Conservation (phyloP, 2,797 vertebrate species). For the Pteronotus mesoamericanus region DNA sequence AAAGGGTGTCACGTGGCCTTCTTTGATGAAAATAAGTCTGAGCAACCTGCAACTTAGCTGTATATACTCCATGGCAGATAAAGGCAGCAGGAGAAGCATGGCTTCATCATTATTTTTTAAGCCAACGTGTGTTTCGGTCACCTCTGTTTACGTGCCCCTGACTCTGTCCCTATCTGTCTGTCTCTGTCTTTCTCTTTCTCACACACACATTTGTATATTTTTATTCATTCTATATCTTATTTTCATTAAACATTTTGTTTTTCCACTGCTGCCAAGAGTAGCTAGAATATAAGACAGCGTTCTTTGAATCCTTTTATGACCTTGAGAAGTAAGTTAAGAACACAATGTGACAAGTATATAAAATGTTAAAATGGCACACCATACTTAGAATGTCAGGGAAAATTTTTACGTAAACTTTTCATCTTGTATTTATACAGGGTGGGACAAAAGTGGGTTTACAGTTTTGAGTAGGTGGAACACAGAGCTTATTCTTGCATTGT, state of each 20-base stretch:
- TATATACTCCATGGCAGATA: neutral
- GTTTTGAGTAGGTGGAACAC: neutral
- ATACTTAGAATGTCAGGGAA: neutral
- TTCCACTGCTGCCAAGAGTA: neutral
- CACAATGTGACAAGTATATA: neutral
- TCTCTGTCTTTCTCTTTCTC: neutral
- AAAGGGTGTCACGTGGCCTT: accelerated
- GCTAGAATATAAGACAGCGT: neutral
- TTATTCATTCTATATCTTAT: neutral
- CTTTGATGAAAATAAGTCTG: neutral
- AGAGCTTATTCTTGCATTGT: neutral
- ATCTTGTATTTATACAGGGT: neutral
- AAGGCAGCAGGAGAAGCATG: neutral
- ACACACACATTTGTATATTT: too few species aligned
- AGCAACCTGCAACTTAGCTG: too few species aligned
- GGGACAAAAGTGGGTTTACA: neutral
- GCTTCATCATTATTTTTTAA: accelerated
- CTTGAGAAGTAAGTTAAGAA: neutral
- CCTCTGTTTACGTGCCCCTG: neutral
- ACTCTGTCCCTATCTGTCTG: neutral
- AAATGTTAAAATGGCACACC: neutral
- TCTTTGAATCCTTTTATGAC: neutral
- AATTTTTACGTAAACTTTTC: neutral
- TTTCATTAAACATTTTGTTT: neutral
- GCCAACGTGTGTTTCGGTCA: too few species aligned